Base-by-base conservation (phyloP, 30 jellyfish, hydroid and myxozoan genomes). In the Turritopsis rubra region DNA sequence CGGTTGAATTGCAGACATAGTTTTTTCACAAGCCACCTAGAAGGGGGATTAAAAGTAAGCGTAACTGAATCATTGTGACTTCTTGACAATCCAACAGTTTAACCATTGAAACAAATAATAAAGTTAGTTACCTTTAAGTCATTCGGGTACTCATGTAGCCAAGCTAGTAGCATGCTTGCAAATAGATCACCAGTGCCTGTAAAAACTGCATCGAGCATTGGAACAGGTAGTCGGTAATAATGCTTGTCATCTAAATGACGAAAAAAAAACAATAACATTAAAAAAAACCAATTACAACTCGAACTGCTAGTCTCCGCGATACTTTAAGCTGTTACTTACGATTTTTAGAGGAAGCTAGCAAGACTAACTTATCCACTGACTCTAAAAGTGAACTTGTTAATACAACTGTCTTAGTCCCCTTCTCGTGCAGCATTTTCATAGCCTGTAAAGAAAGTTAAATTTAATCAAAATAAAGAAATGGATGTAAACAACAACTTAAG, bases 151-250 rank as follows among this genome's bases (percentile, higher is more conserved):
- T 31, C 27, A 24, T 77, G 79, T 28, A 81, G 80, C 99, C 99
- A 93, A 21, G 99, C 99, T 71, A 93, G 65, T 54, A 93, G 54
- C 92, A 93, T 84, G 52, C 92, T 71, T 0, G 95, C 80, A 75
- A 93, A 93, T 80, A 93, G 52, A 71, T 93, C 99, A 7, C 99
- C 99, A 18, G 99, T 93, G 16, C 99, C 99, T 54, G 96, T 88
- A 53, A 93, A 93, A 7, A 85, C 77, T 29, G 96, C 96, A 79
- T 93, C 96, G 0, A 92, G 80, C 81, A 80, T 81, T 19, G 94
- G 95, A 84, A 87, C 81, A 24, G 80, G 60, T 26, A 92, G 75
- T 68, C 91, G 53, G 22, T 75, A 85, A 16, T 90, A 29, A 22
- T 78, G 82, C 1, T 22, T 22, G 19, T 21, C 24, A 7, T 28